Base-by-base conservation (phyloP, 1,140 invertebrate species). In the Drosophila albomicans region DNA sequence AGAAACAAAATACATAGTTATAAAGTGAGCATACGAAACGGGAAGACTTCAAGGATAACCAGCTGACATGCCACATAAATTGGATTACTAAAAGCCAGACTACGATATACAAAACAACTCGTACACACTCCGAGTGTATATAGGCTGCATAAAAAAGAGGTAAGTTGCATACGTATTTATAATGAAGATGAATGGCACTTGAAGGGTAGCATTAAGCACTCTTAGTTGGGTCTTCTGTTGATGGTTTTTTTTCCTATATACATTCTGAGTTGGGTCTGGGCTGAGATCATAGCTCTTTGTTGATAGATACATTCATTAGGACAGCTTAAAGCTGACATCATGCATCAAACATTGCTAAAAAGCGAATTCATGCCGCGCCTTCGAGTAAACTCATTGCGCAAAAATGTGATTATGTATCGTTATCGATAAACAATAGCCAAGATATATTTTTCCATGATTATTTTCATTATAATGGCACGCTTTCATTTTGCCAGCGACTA, bases 1-100 rank as follows among this genome's bases (percentile, higher is more conserved):
- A 49, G 52, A 71, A 41, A 45, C 28, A 41, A 71, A 25, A 61
- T 15, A 78, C 61, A 46, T 49, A 52, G 68, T 48, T 48, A 45
- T 32, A 64, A 64, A 72, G 54, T 45, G 68, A 65, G 10, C 71
- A 74, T 69, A 74, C 71, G 58, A 62, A 70, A 75, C 67, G 20
- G 59, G 66, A 59, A 75, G 68, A 88, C 73, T 75, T 80, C 84
- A 88, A 88, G 84, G 84, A 88, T 88, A 88, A 88, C 85, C 84
- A 89, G 84, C 84, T 89, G 84, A 84, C 78, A 88, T 88, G 84
- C 81, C 84, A 89, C 84, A 88, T 89, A 89, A 84, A 88, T 89
- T 89, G 85, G 85, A 89, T 81, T 88, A 88, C 72, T 89, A 70
- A 87, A 58, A 81, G 52, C 54, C 80, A 64, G 66, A 54, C 41